Evolutionary conservation across 2,888 invertebrate species (phyloP), one percentile per base, ranked within the genome.

Genomic region (Lysandra coridon): DNA sequence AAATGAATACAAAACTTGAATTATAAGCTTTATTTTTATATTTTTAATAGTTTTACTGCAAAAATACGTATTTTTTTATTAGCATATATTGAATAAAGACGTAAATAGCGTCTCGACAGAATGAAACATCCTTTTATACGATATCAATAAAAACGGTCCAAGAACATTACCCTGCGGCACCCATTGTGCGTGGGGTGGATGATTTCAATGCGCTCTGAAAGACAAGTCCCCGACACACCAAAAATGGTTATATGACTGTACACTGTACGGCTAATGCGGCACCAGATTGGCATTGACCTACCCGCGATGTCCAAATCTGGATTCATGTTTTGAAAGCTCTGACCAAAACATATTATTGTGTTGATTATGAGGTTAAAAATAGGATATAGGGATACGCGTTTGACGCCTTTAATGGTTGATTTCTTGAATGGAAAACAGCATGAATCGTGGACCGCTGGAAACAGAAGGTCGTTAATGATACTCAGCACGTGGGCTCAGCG

Each of bases 231-330:
- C 88, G 88, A 87, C 89, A 81, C 79, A 82, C 91, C 92, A 83
- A 90, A 91, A 90, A 91, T 85, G 91, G 92, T 85, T 83, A 83
- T 87, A 89, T 91, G 92, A 92, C 90, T 88, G 85, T 87, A 85
- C 85, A 85, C 85, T 88, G 85, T 88, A 85, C 85, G 86, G 83
- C 86, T 84, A 84, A 84, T 84, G 82, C 82, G 78, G 79, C 87
- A 87, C 84, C 85, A 84, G 83, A 81, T 87, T 84, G 92, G 86
- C 92, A 92, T 91, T 92, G 92, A 92, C 92, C 92, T 86, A 87
- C 83, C 84, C 87, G 84, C 81, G 82, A 83, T 81, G 82, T 82
- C 91, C 90, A 87, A 91, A 87, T 89, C 87, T 88, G 90, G 89
- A 86, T 84, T 86, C 84, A 84, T 81, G 85, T 91, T 88, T 86